Percentiles rank a stretch among this genome's conserved stretches.
phyloP scores from a whole-genome alignment of 2,797 vertebrate species.

The Hypotaenidia philippensis region DNA sequence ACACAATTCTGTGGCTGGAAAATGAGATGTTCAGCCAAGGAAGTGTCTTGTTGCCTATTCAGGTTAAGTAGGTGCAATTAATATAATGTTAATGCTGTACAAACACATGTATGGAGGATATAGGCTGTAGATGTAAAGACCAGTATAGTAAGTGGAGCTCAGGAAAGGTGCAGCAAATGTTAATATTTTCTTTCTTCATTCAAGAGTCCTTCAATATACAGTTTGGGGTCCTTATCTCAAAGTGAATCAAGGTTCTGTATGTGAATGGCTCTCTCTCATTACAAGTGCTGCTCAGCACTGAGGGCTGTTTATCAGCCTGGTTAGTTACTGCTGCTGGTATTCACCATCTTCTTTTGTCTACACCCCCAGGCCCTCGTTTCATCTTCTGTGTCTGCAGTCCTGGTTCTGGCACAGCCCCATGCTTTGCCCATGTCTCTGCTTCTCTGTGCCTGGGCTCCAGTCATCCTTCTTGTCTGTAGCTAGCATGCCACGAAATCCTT shows the following conservation, averaged over 20 bases:
- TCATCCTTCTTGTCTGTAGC: accelerated
- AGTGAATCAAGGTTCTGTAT: background rate
- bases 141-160: background rate
- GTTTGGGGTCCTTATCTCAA: background rate
- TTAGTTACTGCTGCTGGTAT: background rate
- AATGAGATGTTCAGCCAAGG: background rate
- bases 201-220: background rate
- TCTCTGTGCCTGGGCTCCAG: accelerated
- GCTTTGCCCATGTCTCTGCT: background rate
- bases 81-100: background rate
- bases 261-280: background rate
- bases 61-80: background rate
- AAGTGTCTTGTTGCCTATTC: background rate
- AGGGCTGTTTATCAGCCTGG: background rate
- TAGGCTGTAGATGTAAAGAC: background rate
- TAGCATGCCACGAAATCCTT: background rate
- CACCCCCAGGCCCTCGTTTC: background rate
- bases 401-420: background rate
- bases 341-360: background rate
- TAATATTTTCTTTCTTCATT: background rate
- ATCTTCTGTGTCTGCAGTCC: background rate
- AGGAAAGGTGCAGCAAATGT: background rate
- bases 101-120: background rate
- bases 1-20: background rate
- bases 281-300: background rate